Evolutionary conservation across 2,888 invertebrate genomes (phyloP), one percentile per base, ranked within the genome.

Genomic region (Philhelius pedissequus): DNA sequence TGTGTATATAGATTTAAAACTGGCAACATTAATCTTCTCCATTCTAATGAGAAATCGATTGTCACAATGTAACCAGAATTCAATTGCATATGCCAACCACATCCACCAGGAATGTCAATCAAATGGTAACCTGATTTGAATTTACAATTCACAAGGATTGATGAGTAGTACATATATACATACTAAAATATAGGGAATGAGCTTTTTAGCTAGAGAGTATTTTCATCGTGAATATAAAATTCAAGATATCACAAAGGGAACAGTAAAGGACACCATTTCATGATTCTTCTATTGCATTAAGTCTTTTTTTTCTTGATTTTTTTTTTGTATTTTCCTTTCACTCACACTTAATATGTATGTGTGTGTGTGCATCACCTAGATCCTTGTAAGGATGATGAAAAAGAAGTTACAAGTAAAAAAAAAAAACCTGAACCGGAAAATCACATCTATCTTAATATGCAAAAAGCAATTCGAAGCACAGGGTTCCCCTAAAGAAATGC

Each of bases 31-130:
- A 84, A 84, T 84, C 84, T 84, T 80, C 56, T 35, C 80, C 50
- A 80, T 80, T 76, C 84, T 84, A 84, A 84, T 84, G 84, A 84
- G 84, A 84, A 84, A 84, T 84, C 84, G 84, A 84, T 84, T 84
- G 84, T 84, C 84, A 80, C 84, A 84, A 84, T 84, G 84, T 84
- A 84, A 84, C 84, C 84, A 80, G 79, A 80, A 84, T 84, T 84
- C 84, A 84, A 84, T 84, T 84, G 84, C 84, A 84, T 84, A 84
- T 84, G 84, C 80, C 84, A 84, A 80, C 84, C 84, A 80, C 84
- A 84, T 84, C 84, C 79, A 66, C 75, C 84, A 71, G 71, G 66
- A 75, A 84, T 84, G 84, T 84, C 84, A 84, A 84, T 84, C 84
- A 84, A 84, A 84, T 54, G 54, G 75, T 80, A 84, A 80, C 84